phyloP scores from a whole-genome alignment of 1,140 invertebrate species.

The Calephelis virginiensis region DNA sequence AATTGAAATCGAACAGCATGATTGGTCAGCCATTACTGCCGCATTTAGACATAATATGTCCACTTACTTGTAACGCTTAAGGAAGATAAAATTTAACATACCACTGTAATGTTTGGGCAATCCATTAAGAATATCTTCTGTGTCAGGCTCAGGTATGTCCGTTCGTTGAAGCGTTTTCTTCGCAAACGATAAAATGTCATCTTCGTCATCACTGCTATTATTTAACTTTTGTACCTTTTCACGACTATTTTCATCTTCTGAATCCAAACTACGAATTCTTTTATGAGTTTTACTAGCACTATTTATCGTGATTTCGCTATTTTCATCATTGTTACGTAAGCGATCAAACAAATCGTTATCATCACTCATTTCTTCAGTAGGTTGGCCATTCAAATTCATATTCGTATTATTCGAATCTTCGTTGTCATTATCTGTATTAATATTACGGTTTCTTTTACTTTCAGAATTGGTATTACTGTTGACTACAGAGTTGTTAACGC shows the following conservation, averaged over 20 bases:
- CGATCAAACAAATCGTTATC: constrained; percentile 63
- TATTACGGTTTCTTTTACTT: constrained; percentile 23
- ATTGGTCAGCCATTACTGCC: background rate
- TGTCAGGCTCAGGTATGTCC: constrained; percentile 60
- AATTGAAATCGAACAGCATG: too few relatives aligned
- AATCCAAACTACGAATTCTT: constrained; percentile 33
- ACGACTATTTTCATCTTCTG: constrained; percentile 41
- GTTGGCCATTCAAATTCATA: too few relatives aligned
- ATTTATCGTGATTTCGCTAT: constrained; percentile 1
- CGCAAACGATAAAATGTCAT: constrained; percentile 65
- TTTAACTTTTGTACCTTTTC: constrained; percentile 60
- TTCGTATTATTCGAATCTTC: constrained; percentile 1
- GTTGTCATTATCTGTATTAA: constrained; percentile 25
- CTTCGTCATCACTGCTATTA: constrained; percentile 43
- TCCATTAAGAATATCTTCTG: constrained; percentile 55
- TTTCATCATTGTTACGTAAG: constrained; percentile 46
- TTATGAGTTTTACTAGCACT: constrained; percentile 15
- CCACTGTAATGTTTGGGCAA: constrained; percentile 43
- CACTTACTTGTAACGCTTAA: background rate
- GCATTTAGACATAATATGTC: background rate
- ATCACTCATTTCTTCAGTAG: constrained; percentile 47
- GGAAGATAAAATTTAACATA: constrained; percentile 35
- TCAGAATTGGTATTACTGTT: constrained; percentile 13
- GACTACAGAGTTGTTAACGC: constrained; percentile 1
- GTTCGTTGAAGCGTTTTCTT: constrained; percentile 58